Conservation (phyloP, 2,113 vertebrate species). For the Centrocercus urophasianus region DNA sequence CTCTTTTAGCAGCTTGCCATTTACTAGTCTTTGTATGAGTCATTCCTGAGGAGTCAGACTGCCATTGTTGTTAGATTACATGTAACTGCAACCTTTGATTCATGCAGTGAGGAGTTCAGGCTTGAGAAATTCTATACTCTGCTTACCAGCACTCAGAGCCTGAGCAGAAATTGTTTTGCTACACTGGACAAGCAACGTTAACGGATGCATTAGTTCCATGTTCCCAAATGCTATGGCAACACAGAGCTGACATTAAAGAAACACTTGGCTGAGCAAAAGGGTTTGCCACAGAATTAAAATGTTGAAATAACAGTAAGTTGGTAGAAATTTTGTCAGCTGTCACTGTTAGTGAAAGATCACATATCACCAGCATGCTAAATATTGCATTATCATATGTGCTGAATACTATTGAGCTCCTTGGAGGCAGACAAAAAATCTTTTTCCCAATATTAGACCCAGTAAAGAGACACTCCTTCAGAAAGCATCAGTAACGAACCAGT, state of each 20-base stretch:
- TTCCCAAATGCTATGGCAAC: background rate
- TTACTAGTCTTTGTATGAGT: background rate
- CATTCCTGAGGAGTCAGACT: background rate
- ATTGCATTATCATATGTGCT: background rate
- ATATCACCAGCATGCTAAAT: background rate
- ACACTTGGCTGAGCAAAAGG: background rate
- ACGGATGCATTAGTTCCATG: background rate
- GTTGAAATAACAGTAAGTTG: background rate
- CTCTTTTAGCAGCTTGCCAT: background rate
- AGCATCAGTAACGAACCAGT: background rate
- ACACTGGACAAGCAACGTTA: background rate
- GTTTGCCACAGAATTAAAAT: background rate
- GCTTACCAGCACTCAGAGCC: background rate
- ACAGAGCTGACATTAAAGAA: background rate
- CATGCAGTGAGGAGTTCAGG: background rate
- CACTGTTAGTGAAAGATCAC: background rate
- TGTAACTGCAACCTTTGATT: background rate
- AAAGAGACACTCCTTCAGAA: background rate
- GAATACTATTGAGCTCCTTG: background rate
- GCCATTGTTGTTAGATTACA: background rate
- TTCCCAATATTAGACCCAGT: background rate
- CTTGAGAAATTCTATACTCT: background rate
- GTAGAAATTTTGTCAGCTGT: background rate
- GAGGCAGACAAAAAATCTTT: background rate
- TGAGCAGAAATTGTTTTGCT: background rate